These are phyloP conservation scores for Psittacula cyanocephala DNA, from an alignment of 2,113 vertebrate genomes.

Conservation along the genomic window DNA sequence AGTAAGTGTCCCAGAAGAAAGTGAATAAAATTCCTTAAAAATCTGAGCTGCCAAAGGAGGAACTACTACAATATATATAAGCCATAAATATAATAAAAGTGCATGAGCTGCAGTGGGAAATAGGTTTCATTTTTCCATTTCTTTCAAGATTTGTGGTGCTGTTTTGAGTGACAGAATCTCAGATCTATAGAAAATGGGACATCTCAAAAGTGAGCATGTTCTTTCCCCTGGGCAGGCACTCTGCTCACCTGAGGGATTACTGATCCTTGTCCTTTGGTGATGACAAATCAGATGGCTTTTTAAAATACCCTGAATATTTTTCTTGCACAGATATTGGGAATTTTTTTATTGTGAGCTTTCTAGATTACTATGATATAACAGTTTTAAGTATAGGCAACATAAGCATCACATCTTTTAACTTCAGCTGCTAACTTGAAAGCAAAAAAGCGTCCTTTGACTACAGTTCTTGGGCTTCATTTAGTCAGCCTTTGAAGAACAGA, in stretches of 20 bases:
- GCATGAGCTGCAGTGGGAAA: neutral
- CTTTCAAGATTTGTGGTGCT: neutral
- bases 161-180: neutral
- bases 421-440: neutral
- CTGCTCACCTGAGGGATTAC: neutral
- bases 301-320: neutral
- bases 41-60: neutral
- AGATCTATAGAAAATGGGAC: neutral
- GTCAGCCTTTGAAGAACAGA: constrained; percentile 4
- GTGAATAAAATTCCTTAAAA: neutral
- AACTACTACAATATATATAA: neutral
- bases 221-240: neutral
- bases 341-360: neutral
- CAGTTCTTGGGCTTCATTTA: constrained; percentile 1
- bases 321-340: neutral
- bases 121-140: neutral
- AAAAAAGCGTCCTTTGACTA: neutral
- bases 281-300: neutral
- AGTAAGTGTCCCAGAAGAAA: neutral
- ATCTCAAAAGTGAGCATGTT: neutral
- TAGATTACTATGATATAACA: neutral
- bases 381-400: neutral
- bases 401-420: neutral
- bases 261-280: neutral
- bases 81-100: neutral